Evolutionary conservation across 2,113 vertebrate species (phyloP), one percentile per base, ranked within the genome.

Genomic region (Larimichthys crocea): DNA sequence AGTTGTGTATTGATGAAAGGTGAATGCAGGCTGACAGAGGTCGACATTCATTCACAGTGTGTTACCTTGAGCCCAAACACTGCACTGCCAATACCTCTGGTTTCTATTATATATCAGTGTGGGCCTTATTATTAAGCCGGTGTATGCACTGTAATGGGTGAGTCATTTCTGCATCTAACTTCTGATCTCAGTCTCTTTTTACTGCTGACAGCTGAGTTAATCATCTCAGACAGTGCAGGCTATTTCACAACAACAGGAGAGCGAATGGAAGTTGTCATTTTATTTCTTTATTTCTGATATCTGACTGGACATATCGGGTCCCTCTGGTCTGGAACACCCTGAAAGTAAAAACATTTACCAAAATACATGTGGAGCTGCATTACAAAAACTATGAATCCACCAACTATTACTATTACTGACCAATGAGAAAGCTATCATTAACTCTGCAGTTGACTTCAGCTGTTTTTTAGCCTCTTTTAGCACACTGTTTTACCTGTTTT

Each of bases 41-140:
- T 72, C 49, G 7, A 16, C 12, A 0, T 82, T 70, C 46, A 50
- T 78, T 82, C 73, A 50, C 64, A 79, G 64, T n/a, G 53, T 24
- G 53, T 56, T 56, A 56, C 56, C 56, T 59, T 59, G 56, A 59
- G 24, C 48, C 72, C 67, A 10, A 1, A 11, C 24, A 3, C 31
- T 10, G 72, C 16, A 31, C 71, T 78, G 86, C 82, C 84, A 75
- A 16, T 17, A 42, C 74, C 66, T 66, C 87, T 84, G 83, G 62
- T 82, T 82, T 78, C 66, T 80, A 86, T 79, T 83, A 85, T 83
- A 71, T 63, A 61, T 74, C 24, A 26, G 40, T 67, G 70, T 65
- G 69, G 35, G 69, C 74, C 68, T 85, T 70, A 81, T 88, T 87
- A 82, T 79, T 65, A 85, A 85, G 70, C n/a, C 67, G 49, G 70